Evolutionary conservation across 2,113 vertebrate genomes (phyloP).

Genomic region (Pterocles burchelli): DNA sequence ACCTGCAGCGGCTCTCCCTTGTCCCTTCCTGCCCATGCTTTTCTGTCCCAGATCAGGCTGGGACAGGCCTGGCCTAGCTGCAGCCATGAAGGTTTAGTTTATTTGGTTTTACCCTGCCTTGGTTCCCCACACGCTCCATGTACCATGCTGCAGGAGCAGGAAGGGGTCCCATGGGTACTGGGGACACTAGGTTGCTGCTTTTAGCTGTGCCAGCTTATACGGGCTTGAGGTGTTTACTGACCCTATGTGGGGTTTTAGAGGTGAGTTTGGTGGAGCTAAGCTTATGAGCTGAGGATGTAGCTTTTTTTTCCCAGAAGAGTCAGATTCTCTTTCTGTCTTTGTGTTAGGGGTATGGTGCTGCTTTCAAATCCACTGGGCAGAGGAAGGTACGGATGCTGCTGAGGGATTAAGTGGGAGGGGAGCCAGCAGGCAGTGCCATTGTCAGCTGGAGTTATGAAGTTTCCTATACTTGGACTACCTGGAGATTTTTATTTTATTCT

Average conservation of each 20-base stretch:
- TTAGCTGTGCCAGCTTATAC: fast-evolving
- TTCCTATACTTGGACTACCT: not conserved
- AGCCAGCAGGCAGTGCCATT: not conserved
- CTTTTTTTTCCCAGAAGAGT: not conserved
- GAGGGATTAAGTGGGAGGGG: not conserved
- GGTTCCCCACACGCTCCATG: fast-evolving
- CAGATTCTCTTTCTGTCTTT: not conserved
- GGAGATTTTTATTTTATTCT: not conserved
- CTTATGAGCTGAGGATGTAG: not conserved
- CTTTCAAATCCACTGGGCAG: fast-evolving
- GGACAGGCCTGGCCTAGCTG: not conserved
- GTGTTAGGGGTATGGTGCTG: not conserved
- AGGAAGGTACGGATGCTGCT: fast-evolving
- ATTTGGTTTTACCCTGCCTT: not conserved
- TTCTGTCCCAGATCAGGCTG: not conserved
- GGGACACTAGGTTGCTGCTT: fast-evolving
- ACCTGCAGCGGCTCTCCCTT: not conserved
- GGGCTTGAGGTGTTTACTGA: not conserved
- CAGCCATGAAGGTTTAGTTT: not conserved
- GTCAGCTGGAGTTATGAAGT: not conserved
- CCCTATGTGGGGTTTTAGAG: not conserved
- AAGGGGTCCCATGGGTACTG: fast-evolving
- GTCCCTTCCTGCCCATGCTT: not conserved
- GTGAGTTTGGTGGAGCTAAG: not conserved
- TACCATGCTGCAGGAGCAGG: not conserved